Evolutionary conservation across 2,797 vertebrate species (phyloP).

Genomic region (Acanthurus leucopareius): DNA sequence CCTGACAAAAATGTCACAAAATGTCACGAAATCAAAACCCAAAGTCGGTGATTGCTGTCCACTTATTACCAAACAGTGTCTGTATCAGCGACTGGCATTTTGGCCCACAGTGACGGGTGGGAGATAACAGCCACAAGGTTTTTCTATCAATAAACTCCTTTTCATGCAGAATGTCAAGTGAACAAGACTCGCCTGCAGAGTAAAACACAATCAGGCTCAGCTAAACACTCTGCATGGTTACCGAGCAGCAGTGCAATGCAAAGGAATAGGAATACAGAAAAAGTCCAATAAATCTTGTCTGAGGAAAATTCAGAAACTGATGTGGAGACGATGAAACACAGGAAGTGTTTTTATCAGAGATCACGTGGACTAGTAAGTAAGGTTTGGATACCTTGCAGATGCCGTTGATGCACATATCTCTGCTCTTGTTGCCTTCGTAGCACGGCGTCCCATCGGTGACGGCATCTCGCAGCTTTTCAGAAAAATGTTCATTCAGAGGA

Average conservation of each 20-base stretch:
- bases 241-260: background rate
- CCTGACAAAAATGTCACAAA: conserved; percentile 73
- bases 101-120: conserved; percentile 49
- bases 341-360: background rate
- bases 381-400: conserved; percentile 92
- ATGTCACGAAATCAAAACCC: conserved; percentile 65
- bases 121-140: conserved; percentile 53
- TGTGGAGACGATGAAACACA: background rate
- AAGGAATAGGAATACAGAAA: background rate
- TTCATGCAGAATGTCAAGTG: conserved; percentile 72
- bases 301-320: background rate
- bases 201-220: conserved; percentile 39
- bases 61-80: conserved; percentile 33
- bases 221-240: background rate
- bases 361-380: background rate
- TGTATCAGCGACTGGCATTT: conserved; percentile 72
- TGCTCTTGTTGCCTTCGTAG: conserved; percentile 85
- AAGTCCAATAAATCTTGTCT: background rate
- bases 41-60: conserved; percentile 40
- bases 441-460: conserved; percentile 93
- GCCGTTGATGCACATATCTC: conserved; percentile 94
- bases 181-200: conserved; percentile 6
- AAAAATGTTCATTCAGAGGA: conserved; percentile 88
- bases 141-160: conserved; percentile 57
- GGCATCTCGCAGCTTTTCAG: conserved; percentile 92